Conservation (phyloP, 2,797 vertebrate species). For the Xiphophorus birchmanni region DNA sequence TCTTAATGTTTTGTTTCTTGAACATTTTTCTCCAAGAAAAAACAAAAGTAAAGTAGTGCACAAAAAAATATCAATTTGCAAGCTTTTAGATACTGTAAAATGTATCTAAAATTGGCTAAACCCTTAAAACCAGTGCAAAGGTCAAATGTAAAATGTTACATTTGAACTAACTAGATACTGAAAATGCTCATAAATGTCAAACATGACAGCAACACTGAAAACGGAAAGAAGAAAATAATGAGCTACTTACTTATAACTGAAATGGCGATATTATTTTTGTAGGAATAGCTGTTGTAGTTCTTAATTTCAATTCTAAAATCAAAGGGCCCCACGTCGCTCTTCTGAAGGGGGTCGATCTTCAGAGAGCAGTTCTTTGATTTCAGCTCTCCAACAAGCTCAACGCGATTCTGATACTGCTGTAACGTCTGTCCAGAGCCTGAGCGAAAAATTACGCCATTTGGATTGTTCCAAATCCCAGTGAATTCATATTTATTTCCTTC, state of each 20-base stretch:
- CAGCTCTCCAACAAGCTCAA: conserved; percentile 66
- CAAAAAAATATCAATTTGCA: background rate
- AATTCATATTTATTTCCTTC: background rate
- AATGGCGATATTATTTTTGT: conserved; percentile 38
- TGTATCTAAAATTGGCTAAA: background rate
- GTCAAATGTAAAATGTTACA: background rate
- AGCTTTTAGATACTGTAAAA: background rate
- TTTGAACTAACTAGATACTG: background rate
- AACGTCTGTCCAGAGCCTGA: conserved; percentile 22
- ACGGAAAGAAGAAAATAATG: background rate
- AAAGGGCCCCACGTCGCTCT: conserved; percentile 60
- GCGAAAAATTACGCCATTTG: conserved; percentile 43
- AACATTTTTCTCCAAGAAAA: background rate
- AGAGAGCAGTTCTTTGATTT: conserved; percentile 68
- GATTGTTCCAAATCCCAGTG: conserved; percentile 64
- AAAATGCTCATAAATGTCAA: background rate
- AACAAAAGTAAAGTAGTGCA: background rate
- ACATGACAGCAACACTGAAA: background rate
- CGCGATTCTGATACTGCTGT: conserved; percentile 40
- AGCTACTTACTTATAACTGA: conserved; percentile 64
- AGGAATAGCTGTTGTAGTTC: conserved; percentile 49
- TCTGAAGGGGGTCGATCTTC: conserved; percentile 63
- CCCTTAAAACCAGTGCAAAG: background rate
- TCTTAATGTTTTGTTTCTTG: background rate
- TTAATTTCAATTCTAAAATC: conserved; percentile 74